Evolutionary conservation across 2,113 vertebrate species (phyloP).

Genomic region (Narcine bancroftii): DNA sequence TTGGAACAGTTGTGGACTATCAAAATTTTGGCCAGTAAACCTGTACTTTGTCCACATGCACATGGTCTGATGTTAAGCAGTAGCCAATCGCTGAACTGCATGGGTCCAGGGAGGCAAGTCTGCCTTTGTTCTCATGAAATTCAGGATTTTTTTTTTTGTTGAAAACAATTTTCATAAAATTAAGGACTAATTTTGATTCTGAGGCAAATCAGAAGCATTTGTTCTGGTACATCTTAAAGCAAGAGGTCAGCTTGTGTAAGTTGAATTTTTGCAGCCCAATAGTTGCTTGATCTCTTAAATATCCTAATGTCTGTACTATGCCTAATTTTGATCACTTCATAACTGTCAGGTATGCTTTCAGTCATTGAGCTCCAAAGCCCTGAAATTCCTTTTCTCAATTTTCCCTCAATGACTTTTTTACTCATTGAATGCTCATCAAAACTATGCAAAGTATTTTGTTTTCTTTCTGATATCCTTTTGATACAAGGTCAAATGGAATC

Average conservation of each 20-base stretch:
- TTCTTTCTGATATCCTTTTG: background rate
- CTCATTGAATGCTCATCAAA: too few relatives aligned
- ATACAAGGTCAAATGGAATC: background rate
- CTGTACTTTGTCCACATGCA: background rate
- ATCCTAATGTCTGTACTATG: too few relatives aligned
- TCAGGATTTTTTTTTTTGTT: background rate
- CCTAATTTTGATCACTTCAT: too few relatives aligned
- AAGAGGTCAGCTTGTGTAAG: slow-evolving; percentile 4
- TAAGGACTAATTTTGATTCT: background rate
- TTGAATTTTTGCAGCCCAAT: background rate
- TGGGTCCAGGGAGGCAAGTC: background rate
- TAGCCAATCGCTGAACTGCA: background rate
- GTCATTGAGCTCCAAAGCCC: too few relatives aligned
- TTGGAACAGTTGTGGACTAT: background rate
- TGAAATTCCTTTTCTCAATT: too few relatives aligned
- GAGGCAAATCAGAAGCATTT: background rate
- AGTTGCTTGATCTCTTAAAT: background rate
- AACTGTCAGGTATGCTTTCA: too few relatives aligned
- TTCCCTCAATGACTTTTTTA: too few relatives aligned
- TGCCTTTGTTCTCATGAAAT: background rate
- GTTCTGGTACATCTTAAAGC: background rate
- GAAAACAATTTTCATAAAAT: background rate
- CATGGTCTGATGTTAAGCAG: background rate
- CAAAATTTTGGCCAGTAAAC: background rate
- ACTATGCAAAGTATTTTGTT: background rate